phyloP scores from a whole-genome alignment of 2,888 invertebrate genomes.

The Noctua comes region DNA sequence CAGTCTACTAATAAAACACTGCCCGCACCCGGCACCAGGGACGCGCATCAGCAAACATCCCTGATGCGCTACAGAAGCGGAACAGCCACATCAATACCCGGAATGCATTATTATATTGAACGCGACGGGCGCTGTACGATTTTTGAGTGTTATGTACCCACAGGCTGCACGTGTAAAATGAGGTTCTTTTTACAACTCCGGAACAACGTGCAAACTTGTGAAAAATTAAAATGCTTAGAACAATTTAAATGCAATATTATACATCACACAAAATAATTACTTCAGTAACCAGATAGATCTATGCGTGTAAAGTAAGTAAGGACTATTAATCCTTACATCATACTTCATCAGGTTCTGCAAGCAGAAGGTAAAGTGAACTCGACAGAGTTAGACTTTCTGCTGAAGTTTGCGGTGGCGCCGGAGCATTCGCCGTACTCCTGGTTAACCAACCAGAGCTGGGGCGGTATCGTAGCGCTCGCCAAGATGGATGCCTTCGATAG shows the following conservation, averaged over 20 bases:
- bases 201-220: too few species aligned
- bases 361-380: slow-evolving; percentile 92
- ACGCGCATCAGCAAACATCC: too few species aligned
- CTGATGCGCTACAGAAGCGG: too few species aligned
- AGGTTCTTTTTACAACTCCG: too few species aligned
- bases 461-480: slow-evolving; percentile 94
- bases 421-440: slow-evolving; percentile 95
- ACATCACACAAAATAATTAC: neutral
- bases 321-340: neutral
- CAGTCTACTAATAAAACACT: too few species aligned
- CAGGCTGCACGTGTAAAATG: too few species aligned
- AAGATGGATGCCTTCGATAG: slow-evolving; percentile 95
- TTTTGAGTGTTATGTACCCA: too few species aligned
- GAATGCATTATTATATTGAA: too few species aligned
- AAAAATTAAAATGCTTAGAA: too few species aligned
- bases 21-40: too few species aligned
- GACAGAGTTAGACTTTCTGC: slow-evolving; percentile 95
- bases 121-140: too few species aligned
- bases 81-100: too few species aligned
- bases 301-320: slow-evolving; percentile 1
- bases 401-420: slow-evolving; percentile 95
- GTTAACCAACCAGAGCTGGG: slow-evolving; percentile 94
- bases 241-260: neutral
- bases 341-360: slow-evolving; percentile 81
- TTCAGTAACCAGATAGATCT: neutral